phyloP scores from a whole-genome alignment of 2,113 vertebrate genomes.

The Tenrec ecaudatus region DNA sequence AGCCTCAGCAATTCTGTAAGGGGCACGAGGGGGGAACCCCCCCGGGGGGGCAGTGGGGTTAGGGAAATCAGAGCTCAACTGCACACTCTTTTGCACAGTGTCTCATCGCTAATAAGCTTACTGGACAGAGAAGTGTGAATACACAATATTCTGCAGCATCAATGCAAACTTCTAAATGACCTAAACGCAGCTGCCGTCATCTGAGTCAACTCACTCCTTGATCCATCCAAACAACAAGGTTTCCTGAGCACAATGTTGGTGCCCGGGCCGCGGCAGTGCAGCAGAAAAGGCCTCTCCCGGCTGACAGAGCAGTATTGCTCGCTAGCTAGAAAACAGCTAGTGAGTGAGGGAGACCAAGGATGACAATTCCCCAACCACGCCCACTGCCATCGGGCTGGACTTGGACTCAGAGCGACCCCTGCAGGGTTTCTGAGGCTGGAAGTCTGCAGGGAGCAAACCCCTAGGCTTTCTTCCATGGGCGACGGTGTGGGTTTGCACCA shows the following conservation, averaged over 20 bases:
- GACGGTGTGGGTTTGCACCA: too few relatives aligned
- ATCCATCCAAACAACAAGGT: neutral
- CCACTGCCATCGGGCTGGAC: too few relatives aligned
- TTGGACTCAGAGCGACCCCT: too few relatives aligned
- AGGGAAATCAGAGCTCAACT: too few relatives aligned
- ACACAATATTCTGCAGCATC: neutral
- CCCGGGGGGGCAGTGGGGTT: too few relatives aligned
- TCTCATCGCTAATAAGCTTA: neutral
- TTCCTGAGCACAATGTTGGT: neutral
- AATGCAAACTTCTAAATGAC: neutral
- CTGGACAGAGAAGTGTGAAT: neutral
- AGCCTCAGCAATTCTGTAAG: too few relatives aligned
- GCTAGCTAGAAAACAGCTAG: neutral
- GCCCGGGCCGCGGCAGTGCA: neutral
- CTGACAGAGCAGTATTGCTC: neutral
- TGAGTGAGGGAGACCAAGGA: too few relatives aligned
- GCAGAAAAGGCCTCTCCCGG: neutral
- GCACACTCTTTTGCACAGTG: neutral
- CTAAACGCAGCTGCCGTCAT: neutral
- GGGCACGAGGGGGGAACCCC: too few relatives aligned
- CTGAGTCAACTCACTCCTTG: neutral
- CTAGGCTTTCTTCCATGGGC: too few relatives aligned
- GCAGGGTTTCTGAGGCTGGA: too few relatives aligned
- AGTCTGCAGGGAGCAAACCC: too few relatives aligned
- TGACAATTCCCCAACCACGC: too few relatives aligned